phyloP scores from a whole-genome alignment of 2,888 invertebrate genomes.

The Drosophila barbarae region DNA sequence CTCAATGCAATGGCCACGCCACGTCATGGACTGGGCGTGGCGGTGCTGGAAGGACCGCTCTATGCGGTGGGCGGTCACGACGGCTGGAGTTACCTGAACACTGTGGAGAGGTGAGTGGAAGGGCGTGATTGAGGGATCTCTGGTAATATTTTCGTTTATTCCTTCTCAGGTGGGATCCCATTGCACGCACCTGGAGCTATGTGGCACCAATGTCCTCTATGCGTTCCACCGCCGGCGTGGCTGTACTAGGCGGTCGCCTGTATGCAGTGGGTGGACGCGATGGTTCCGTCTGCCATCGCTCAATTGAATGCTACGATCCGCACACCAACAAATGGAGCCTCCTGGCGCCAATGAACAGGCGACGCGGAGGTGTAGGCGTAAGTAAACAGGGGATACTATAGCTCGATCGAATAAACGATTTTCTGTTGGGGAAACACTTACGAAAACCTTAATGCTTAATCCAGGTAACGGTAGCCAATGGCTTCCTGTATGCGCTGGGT shows the following conservation, averaged over 20 bases:
- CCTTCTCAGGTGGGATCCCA: conserved; percentile 89
- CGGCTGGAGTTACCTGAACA: conserved; percentile 91
- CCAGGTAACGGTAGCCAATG: conserved; percentile 89
- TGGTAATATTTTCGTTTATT: neutral
- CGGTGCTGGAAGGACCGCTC: conserved; percentile 88
- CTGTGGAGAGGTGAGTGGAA: conserved; percentile 86
- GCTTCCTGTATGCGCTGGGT: conserved; percentile 93
- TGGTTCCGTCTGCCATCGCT: conserved; percentile 92
- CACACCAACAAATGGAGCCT: conserved; percentile 87
- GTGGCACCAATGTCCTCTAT: conserved; percentile 94
- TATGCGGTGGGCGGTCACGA: conserved; percentile 98
- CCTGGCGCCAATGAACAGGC: conserved; percentile 91
- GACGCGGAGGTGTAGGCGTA: conserved; percentile 94
- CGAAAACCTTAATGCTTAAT: neutral
- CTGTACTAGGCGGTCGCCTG: conserved; percentile 89
- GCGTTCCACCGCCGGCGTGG: conserved; percentile 92
- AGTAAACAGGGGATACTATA: conserved; percentile 64
- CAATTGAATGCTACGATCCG: conserved; percentile 92
- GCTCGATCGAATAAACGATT: too few species aligned
- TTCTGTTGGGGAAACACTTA: neutral
- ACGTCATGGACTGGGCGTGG: conserved; percentile 89
- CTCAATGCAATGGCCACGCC: conserved; percentile 94
- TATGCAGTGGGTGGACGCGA: conserved; percentile 97
- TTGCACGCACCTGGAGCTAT: conserved; percentile 92
- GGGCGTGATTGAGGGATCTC: neutral